Evolutionary conservation across 2,797 vertebrate genomes (phyloP), one percentile per base, ranked within the genome.

Genomic region (Prionace glauca): DNA sequence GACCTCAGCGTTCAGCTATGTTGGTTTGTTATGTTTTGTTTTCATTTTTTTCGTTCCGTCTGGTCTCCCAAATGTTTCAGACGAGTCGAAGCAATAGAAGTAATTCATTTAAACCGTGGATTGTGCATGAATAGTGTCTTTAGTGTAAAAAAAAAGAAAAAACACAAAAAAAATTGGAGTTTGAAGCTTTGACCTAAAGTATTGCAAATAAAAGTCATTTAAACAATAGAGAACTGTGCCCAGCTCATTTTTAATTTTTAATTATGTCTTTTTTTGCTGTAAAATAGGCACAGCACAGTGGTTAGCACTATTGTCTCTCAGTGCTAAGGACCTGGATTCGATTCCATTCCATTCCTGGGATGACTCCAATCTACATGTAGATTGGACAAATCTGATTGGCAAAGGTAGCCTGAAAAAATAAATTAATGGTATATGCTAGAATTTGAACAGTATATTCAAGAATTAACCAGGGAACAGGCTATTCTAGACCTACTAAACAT

Each of bases 81-180:
- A 98, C 98, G 99, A 99, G 98, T 99, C 99, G 98, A 99, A 99
- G 99, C 98, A 99, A 99, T 99, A 99, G 98, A 99, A 98, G 98
- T 94, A 67, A 94, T 94, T 94, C 69, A 99, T 98, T 98, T 98
- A 98, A 99, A 98, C 98, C 98, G 98, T 98, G 98, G 98, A 99
- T 98, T 98, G 98, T 99, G 99, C 99, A 99, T 99, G 99, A 99
- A 98, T 99, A 94, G 98, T 99, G 98, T 99, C 98, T 99, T 99
- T 98, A 99, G 99, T 99, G 99, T 94, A 98, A 98, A 97, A 98
- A 97, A 98, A 97, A 98, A 65, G 12, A 65, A 97, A 97, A 96
- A 96, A 96, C 96, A 62, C 32, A 92, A 96, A 96, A 95, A 97
- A 97, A 96, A 98, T 97, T 98, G 98, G 98, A 99, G 98, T 99